phyloP scores from a whole-genome alignment of 2,113 vertebrate genomes.

The Ornithorhynchus anatinus region DNA sequence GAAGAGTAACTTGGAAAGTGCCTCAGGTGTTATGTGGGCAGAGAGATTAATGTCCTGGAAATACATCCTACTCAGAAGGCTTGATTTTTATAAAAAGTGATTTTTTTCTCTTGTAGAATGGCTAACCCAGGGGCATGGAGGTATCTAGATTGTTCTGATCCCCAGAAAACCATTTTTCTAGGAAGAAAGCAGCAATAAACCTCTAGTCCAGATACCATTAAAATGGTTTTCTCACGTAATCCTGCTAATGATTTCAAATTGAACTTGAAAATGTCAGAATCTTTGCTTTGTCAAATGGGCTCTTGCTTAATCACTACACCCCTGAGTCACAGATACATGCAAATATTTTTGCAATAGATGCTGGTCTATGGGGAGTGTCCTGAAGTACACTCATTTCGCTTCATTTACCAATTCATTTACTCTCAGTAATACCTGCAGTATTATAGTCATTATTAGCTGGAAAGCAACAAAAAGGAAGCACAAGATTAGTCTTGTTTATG shows the following conservation, averaged over 20 bases:
- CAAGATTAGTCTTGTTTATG: slow-evolving; percentile 11
- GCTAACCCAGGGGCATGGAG: not conserved
- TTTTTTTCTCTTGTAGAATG: not conserved
- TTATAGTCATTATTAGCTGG: not conserved
- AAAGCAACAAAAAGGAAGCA: slow-evolving; percentile 22
- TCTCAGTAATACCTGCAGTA: not conserved
- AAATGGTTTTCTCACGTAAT: not conserved
- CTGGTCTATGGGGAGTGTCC: not conserved
- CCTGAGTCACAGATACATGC: not conserved
- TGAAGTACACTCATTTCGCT: slow-evolving; percentile 31
- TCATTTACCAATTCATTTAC: not conserved
- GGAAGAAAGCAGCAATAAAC: not conserved
- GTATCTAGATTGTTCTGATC: not conserved
- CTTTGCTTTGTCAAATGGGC: not conserved
- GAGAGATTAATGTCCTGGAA: too few relatives aligned
- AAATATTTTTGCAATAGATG: not conserved
- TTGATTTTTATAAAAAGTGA: not conserved
- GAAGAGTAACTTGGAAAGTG: too few relatives aligned
- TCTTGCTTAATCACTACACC: not conserved
- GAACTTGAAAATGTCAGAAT: not conserved
- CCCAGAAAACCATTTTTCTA: not conserved
- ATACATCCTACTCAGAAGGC: not conserved
- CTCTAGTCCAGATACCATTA: not conserved
- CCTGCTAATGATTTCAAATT: not conserved
- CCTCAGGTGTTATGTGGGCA: too few relatives aligned